These are phyloP conservation scores for Hymenopus coronatus DNA, from an alignment of 2,888 invertebrate species.

Conservation along the genomic window DNA sequence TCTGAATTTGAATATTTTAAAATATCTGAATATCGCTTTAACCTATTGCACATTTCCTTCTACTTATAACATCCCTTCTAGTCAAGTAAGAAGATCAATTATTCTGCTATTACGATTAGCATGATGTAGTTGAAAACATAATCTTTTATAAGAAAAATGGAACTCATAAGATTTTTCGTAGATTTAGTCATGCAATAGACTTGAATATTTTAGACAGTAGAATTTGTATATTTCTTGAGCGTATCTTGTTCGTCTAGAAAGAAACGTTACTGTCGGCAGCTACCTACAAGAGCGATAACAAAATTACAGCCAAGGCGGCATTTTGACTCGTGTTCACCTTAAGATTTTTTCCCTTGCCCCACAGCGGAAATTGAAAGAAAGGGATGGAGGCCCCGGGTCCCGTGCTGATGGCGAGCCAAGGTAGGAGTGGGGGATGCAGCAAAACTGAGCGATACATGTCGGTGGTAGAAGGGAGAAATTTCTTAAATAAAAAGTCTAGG, in stretches of 20 bases:
- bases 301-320: background rate
- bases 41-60: no score
- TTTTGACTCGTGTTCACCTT: background rate
- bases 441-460: conserved; percentile 1
- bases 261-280: background rate
- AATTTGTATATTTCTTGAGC: background rate
- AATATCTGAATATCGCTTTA: no score
- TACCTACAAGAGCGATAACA: background rate
- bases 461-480: background rate
- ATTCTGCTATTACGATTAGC: no score
- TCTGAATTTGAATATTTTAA: no score
- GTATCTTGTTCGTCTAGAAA: background rate
- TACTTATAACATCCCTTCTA: no score
- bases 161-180: no score
- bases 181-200: no score
- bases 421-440: background rate
- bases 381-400: background rate
- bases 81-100: no score
- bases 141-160: no score
- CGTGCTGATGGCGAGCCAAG: background rate
- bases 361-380: conserved; percentile 12
- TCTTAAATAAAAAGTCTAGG: conserved; percentile 16
- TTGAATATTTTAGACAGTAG: background rate
- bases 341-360: background rate
- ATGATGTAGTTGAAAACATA: no score